phyloP scores from a whole-genome alignment of 2,797 vertebrate species.

The Danio kyathit region DNA sequence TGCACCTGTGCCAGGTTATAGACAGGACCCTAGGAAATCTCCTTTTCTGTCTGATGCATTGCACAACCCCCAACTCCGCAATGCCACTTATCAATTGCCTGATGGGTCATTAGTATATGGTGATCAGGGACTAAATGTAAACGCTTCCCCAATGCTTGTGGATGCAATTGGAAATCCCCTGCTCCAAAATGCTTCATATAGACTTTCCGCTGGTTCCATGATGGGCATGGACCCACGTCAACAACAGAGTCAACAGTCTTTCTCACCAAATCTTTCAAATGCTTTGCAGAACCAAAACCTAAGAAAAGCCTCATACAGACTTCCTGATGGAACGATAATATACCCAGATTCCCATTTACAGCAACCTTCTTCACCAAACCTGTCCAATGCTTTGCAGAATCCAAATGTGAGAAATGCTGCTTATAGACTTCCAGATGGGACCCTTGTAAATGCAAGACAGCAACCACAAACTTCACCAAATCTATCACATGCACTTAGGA shows the following conservation, averaged over 20 bases:
- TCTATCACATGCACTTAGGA: slow-evolving; percentile 73
- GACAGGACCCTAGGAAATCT: slow-evolving; percentile 53
- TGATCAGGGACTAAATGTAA: slow-evolving; percentile 45
- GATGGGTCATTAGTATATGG: slow-evolving; percentile 49
- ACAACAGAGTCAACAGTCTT: slow-evolving; percentile 61
- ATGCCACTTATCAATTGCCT: slow-evolving; percentile 53
- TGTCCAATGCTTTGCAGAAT: slow-evolving; percentile 78
- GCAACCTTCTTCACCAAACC: slow-evolving; percentile 75
- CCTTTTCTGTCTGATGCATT: slow-evolving; percentile 60
- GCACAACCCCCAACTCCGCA: slow-evolving; percentile 56
- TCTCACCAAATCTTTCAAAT: slow-evolving; percentile 55
- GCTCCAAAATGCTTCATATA: slow-evolving; percentile 69
- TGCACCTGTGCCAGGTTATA: slow-evolving; percentile 29
- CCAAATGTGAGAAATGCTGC: slow-evolving; percentile 72
- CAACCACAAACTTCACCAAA: slow-evolving; percentile 73
- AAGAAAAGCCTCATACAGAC: slow-evolving; percentile 67
- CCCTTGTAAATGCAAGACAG: slow-evolving; percentile 61
- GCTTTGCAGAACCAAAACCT: slow-evolving; percentile 54
- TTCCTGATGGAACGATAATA: slow-evolving; percentile 80
- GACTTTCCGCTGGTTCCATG: slow-evolving; percentile 78
- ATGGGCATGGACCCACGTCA: slow-evolving; percentile 75
- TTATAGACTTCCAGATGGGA: slow-evolving; percentile 79
- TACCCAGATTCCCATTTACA: slow-evolving; percentile 73
- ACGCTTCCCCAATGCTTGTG: slow-evolving; percentile 54
- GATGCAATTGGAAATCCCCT: slow-evolving; percentile 59